Evolutionary conservation across 2,888 invertebrate genomes (phyloP), one percentile per base, ranked within the genome.

Genomic region (Agrotis ipsilon): DNA sequence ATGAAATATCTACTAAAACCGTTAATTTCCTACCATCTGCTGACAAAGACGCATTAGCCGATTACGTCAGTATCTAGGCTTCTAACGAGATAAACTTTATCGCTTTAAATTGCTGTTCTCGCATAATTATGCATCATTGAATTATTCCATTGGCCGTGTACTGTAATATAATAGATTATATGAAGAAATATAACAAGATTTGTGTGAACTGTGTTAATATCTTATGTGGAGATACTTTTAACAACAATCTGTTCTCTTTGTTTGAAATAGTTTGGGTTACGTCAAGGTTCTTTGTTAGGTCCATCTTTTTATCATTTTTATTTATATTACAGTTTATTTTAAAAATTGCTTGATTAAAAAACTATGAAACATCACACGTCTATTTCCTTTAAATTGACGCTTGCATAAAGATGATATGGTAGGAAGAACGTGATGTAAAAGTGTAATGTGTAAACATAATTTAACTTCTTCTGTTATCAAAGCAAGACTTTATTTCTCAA

Each of bases 71-170:
- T 74, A 69, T 73, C 72, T 72, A 75, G 61, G 66, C 82, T 63
- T 69, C 80, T 73, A 58, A 75, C 72, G 58, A 85, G 84, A 84
- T 85, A 84, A 83, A 80, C 55, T 78, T 80, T 85, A 84, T 80
- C 18, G 70, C 55, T 61, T 81, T 75, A 79, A 84, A 76, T 82
- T 76, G 80, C 71, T 75, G 68, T 70, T 76, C 69, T 59, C 69
- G 65, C 76, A 71, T 82, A 80, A 80, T 85, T 84, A 81, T 85
- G 63, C 57, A 78, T 81, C 61, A 70, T 77, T 72, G 61, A 75
- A 74, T 78, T 81, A 83, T 85, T 85, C 74, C 51, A 75, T 58
- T 78, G 62, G 55, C 68, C 61, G 78, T 71, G 73, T 72, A 78
- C 54, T 65, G 45, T 75, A 75, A 61, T 72, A 57, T 54, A 80